phyloP scores from a whole-genome alignment of 2,888 invertebrate species.

The Tubulanus polymorphus region DNA sequence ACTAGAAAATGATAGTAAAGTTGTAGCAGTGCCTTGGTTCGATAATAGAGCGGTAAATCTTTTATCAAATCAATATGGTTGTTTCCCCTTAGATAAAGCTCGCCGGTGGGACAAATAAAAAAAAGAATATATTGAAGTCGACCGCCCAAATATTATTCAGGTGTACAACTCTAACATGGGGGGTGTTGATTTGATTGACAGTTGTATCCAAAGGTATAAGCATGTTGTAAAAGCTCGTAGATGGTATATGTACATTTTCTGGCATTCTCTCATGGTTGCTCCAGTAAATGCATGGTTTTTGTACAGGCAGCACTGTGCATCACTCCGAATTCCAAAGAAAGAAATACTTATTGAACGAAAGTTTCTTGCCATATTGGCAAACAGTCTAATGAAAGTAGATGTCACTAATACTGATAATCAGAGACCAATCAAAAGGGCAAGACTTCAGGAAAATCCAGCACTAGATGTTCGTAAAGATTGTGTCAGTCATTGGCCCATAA shows the following conservation, averaged over 20 bases:
- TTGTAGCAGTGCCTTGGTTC: conserved; percentile 6
- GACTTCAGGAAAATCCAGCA: not conserved
- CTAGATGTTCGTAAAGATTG: not conserved
- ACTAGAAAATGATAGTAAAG: not conserved
- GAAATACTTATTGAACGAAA: not conserved
- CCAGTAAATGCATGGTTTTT: conserved; percentile 9
- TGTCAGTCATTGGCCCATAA: not conserved
- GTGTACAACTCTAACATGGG: conserved; percentile 13
- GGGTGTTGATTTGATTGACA: conserved; percentile 5
- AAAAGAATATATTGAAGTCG: not conserved
- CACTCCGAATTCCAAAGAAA: not conserved
- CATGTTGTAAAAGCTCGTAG: not conserved
- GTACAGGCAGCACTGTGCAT: not conserved
- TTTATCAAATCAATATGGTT: not conserved
- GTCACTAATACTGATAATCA: too few relatives aligned
- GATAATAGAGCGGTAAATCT: conserved; percentile 5
- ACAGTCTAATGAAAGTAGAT: not conserved
- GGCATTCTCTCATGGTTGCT: conserved; percentile 5
- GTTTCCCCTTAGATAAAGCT: not conserved
- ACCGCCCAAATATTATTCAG: conserved; percentile 9
- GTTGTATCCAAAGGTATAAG: conserved; percentile 3
- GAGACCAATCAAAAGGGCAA: not conserved
- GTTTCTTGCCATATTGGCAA: not conserved
- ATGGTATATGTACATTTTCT: conserved; percentile 12
- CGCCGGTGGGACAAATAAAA: conserved; percentile 2